Conservation (phyloP, 2,113 vertebrate species). For the Sphaerodactylus townsendi region DNA sequence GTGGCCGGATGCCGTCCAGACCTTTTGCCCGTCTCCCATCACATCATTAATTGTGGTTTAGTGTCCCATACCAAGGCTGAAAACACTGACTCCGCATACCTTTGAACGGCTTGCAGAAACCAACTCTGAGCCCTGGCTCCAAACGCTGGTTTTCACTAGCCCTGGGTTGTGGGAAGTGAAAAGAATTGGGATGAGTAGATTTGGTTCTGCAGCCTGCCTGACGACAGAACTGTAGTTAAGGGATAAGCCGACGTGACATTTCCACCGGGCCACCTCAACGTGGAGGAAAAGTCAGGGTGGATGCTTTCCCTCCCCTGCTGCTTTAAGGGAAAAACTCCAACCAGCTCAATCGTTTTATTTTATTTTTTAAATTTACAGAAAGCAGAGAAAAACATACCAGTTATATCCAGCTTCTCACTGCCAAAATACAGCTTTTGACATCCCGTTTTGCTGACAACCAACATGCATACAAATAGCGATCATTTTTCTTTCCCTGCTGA, state of each 20-base stretch:
- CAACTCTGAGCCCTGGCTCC: background rate
- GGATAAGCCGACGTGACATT: background rate
- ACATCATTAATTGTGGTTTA: background rate
- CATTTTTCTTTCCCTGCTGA: background rate
- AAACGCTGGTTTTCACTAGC: background rate
- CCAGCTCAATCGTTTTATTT: background rate
- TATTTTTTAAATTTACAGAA: background rate
- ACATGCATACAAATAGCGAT: background rate
- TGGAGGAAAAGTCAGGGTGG: too few species aligned
- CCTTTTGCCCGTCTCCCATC: background rate
- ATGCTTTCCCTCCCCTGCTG: background rate
- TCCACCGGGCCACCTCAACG: too few species aligned
- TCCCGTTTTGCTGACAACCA: background rate
- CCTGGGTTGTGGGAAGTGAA: background rate
- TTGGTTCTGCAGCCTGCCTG: background rate
- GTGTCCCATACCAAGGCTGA: background rate
- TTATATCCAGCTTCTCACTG: background rate
- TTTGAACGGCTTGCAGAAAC: background rate
- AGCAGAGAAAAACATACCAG: background rate
- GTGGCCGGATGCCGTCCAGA: background rate
- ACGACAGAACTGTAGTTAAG: too few species aligned
- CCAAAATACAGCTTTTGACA: background rate
- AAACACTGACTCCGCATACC: background rate
- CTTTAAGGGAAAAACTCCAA: background rate
- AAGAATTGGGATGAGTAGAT: background rate